phyloP scores from a whole-genome alignment of 2,113 vertebrate genomes.

The Gymnorhina tibicen region DNA sequence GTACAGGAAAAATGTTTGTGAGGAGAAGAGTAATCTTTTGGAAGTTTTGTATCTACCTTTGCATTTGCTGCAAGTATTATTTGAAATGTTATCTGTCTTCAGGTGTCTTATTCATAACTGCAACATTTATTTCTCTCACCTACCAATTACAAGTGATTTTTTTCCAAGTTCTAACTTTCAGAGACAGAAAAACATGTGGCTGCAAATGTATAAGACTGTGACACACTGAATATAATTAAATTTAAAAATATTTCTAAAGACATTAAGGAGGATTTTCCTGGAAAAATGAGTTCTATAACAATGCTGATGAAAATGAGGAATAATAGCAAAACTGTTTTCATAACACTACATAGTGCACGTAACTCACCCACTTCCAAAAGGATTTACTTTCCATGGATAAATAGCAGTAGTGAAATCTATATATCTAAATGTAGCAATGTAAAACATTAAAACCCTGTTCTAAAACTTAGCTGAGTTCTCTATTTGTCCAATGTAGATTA shows the following conservation, averaged over 20 bases:
- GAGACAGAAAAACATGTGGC: neutral
- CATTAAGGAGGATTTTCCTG: neutral
- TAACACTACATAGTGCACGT: no score
- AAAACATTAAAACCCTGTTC: neutral
- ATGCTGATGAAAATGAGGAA: neutral
- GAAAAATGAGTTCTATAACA: neutral
- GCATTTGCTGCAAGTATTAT: neutral
- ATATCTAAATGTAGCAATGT: neutral
- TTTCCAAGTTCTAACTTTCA: neutral
- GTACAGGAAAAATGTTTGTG: neutral
- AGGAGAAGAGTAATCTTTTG: neutral
- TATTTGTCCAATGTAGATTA: neutral
- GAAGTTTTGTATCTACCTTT: neutral
- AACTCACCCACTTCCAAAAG: neutral
- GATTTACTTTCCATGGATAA: neutral
- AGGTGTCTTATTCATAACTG: neutral
- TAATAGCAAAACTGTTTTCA: neutral
- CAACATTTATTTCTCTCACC: neutral
- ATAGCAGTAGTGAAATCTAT: neutral
- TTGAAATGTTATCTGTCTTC: neutral
- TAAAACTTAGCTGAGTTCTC: neutral
- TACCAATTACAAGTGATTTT: neutral
- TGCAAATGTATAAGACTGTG: neutral
- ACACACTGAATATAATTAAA: neutral
- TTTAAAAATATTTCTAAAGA: neutral